Base-by-base conservation (phyloP, 2,113 vertebrate species). In the Chlorodrepanis virens region DNA sequence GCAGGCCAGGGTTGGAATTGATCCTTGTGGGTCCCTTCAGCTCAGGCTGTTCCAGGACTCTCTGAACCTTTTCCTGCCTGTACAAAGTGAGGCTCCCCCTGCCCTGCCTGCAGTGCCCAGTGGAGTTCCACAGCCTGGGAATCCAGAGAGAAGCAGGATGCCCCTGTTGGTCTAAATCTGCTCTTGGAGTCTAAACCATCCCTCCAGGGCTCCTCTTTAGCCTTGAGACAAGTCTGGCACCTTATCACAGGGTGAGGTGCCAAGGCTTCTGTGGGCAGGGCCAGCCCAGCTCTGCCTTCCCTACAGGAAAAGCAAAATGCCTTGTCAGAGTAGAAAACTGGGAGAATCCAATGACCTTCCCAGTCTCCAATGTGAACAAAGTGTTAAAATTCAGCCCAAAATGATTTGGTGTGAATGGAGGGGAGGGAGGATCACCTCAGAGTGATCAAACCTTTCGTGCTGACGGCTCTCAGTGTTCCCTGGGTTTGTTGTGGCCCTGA, bases 341-440 rank as follows among this genome's bases (percentile, higher is more conserved):
- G 33, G 10, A 54, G 39, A 61, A 70, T 9, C 45, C 70, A 10
- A 0, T 5, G 64, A 2, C 5, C 31, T 28, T 25, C 17, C 44
- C 39, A n/a, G 39, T 11, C 42, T 90, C 59, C 31, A 14, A 0
- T 1, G 12, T 4, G 5, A 45, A n/a, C 20, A 11, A 0, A 0
- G 10, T 3, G 21, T 84, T 29, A 4, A 69, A 20, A 23, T 16
- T 25, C 59, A 39, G 27, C 75, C 54, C 54, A 4, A 2, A 14
- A 8, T 6, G n/a, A 11, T 8, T 10, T 20, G 70, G n/a, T 14
- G 10, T 5, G 64, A 14, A 23, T 0, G 0, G 63, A 7, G 24
- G 4, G 37, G 16, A 23, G 68, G 16, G 13, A 53, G 56, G 13
- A 10, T 69, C 18, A 4, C 60, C 39, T 37, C 1, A 15, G 50